Conservation (phyloP, 2,888 invertebrate genomes). For the Limnephilus lunatus region DNA sequence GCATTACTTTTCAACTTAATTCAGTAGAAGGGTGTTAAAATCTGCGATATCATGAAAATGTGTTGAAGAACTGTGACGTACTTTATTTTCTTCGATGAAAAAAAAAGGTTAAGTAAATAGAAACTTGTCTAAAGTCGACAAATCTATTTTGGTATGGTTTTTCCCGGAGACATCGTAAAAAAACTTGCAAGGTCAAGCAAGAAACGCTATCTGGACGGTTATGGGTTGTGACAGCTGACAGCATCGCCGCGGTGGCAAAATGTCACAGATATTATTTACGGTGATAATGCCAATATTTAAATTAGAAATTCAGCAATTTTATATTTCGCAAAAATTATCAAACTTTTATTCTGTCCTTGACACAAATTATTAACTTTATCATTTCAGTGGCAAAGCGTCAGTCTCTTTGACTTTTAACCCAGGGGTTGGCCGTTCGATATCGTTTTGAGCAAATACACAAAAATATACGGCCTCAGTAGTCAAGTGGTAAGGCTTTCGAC, state of each 20-base stretch:
- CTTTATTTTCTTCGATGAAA: not conserved
- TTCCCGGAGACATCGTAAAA: not conserved
- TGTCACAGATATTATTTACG: not conserved
- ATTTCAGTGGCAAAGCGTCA: no score
- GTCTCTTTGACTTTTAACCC: no score
- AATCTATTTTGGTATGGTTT: not conserved
- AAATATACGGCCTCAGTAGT: no score
- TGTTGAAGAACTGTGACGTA: no score
- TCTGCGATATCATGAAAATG: no score
- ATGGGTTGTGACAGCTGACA: not conserved
- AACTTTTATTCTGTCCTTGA: not conserved
- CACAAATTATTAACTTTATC: not conserved
- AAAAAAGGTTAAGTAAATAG: not conserved
- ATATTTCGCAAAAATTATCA: not conserved
- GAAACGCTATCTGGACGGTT: not conserved
- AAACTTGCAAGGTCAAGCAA: not conserved
- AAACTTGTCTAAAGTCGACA: not conserved
- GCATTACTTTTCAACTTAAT: no score
- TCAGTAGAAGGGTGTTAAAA: no score
- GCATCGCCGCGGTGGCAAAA: not conserved
- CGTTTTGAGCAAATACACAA: no score
- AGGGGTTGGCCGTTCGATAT: no score
- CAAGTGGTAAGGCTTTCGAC: no score
- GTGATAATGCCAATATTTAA: not conserved
- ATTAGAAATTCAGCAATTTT: not conserved